phyloP scores from a whole-genome alignment of 2,113 vertebrate species.

The Dicrurus megarhynchus region DNA sequence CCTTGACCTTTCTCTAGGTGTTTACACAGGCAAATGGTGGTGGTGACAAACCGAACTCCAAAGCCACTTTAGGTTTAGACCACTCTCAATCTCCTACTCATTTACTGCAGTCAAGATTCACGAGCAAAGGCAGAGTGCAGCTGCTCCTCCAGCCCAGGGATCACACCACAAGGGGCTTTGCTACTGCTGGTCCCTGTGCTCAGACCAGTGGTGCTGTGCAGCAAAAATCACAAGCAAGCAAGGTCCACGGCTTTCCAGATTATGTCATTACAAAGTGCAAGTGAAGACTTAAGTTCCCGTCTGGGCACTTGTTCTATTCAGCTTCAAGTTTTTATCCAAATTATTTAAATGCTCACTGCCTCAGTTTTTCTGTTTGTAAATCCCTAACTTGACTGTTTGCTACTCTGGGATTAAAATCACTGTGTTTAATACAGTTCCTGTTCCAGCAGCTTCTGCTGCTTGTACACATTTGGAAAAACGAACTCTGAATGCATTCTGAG shows the following conservation, averaged over 20 bases:
- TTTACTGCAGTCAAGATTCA: background rate
- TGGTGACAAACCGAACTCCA: background rate
- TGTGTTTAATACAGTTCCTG: background rate
- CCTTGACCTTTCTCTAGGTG: background rate
- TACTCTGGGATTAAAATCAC: background rate
- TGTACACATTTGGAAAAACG: background rate
- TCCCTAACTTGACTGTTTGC: background rate
- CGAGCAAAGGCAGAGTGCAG: background rate
- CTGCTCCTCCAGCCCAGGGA: background rate
- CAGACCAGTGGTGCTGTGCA: background rate
- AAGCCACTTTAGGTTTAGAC: background rate
- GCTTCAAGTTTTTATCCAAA: background rate
- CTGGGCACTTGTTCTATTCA: background rate
- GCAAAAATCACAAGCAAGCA: background rate
- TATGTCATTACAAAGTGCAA: background rate
- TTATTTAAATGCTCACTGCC: background rate
- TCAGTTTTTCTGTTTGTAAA: background rate
- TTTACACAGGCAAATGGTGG: background rate
- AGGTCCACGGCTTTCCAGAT: background rate
- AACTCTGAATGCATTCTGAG: background rate
- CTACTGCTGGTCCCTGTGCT: background rate
- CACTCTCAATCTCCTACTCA: background rate
- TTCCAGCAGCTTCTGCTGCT: background rate
- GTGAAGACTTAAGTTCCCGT: background rate
- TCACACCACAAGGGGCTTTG: background rate